Percentiles rank a stretch among this genome's conserved stretches.
Evolutionary conservation across 1,140 invertebrate species (phyloP).

Genomic region (Drosophila sp.): DNA sequence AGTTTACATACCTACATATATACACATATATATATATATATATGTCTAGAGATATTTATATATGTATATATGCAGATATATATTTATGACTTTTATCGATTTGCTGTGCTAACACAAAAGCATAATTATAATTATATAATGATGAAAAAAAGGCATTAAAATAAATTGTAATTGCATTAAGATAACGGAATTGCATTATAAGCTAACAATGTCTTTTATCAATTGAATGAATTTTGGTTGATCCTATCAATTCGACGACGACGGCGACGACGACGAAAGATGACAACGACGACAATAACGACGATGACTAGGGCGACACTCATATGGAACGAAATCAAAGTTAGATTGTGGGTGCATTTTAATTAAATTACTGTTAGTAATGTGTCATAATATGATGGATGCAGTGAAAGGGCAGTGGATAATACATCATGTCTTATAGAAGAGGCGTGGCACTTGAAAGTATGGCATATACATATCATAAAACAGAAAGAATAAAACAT

Average conservation of each 20-base stretch:
- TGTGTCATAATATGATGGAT: background rate
- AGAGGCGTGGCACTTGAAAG: constrained; percentile 6
- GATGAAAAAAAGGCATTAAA: constrained; percentile 23
- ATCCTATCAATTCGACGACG: constrained; percentile 27
- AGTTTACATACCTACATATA: constrained; percentile 1
- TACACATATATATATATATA: constrained; percentile 28
- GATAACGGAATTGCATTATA: constrained; percentile 53
- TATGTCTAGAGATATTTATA: constrained; percentile 9
- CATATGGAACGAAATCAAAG: too few species aligned
- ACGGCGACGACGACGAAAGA: constrained; percentile 16
- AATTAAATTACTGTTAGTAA: too few species aligned
- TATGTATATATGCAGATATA: constrained; percentile 29
- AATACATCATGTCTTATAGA: constrained; percentile 2
- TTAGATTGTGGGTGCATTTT: background rate
- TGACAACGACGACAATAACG: constrained; percentile 20
- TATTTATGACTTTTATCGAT: constrained; percentile 66
- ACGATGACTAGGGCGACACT: constrained; percentile 1
- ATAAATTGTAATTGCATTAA: constrained; percentile 22
- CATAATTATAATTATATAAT: constrained; percentile 32
- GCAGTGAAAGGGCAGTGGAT: background rate
- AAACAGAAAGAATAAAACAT: constrained; percentile 15
- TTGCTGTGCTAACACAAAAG: constrained; percentile 40
- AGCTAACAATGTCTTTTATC: constrained; percentile 74
- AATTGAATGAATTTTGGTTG: constrained; percentile 55
- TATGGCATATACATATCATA: constrained; percentile 33